These are phyloP conservation scores for Caenorhabditis elegans DNA, from an alignment of 1,140 invertebrate genomes.

Conservation along the genomic window DNA sequence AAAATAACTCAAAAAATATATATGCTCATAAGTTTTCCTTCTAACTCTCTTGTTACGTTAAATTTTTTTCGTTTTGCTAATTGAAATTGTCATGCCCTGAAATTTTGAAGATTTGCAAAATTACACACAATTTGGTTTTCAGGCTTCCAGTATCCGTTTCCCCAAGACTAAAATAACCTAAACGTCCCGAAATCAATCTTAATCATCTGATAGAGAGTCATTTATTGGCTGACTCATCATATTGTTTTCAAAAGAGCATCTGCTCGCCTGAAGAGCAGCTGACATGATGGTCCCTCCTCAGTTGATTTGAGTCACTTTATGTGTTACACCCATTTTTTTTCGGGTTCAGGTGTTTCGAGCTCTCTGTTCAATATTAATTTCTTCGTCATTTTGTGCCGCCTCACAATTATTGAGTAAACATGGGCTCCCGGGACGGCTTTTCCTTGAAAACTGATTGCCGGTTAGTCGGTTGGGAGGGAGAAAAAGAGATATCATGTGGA, in stretches of 20 bases:
- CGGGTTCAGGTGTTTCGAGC: not conserved
- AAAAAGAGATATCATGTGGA: not conserved
- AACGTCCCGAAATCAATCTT: not conserved
- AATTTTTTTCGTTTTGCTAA: too few relatives aligned
- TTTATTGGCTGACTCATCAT: not conserved
- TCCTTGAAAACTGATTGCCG: not conserved
- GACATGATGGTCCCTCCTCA: not conserved
- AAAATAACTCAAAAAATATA: too few relatives aligned
- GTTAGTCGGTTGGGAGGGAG: not conserved
- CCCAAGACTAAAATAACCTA: not conserved
- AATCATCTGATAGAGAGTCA: not conserved
- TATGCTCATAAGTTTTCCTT: too few relatives aligned
- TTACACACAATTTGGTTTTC: too few relatives aligned
- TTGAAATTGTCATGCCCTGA: too few relatives aligned
- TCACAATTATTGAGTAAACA: slow-evolving; percentile 28
- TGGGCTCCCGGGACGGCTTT: not conserved
- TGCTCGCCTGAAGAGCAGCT: not conserved
- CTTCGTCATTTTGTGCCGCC: not conserved
- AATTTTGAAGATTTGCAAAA: too few relatives aligned
- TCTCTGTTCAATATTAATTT: not conserved
- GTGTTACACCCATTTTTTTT: not conserved
- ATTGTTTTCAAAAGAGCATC: slow-evolving; percentile 18
- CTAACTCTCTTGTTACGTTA: too few relatives aligned
- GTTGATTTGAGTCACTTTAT: not conserved
- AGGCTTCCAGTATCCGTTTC: too few relatives aligned